phyloP scores from a whole-genome alignment of 2,113 vertebrate genomes.

The Daubentonia madagascariensis region DNA sequence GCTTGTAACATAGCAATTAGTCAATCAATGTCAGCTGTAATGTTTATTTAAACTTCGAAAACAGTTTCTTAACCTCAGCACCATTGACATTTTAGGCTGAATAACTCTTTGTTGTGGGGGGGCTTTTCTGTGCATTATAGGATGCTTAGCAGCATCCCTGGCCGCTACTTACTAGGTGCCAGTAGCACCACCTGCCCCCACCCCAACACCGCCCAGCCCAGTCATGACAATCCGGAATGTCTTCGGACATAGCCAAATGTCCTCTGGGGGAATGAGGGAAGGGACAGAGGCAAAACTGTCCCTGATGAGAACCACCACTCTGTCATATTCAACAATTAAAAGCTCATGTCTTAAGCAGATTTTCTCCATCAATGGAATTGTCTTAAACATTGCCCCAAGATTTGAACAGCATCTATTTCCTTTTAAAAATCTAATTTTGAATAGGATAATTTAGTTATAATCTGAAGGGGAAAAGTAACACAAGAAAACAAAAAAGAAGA shows the following conservation, averaged over 20 bases:
- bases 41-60: background rate
- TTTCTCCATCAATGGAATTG: background rate
- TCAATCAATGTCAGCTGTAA: background rate
- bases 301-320: background rate
- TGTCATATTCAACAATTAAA: background rate
- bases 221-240: background rate
- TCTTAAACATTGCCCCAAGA: background rate
- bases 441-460: background rate
- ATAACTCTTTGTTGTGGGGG: rapidly evolving
- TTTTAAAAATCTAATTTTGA: background rate
- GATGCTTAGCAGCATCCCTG: background rate
- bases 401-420: background rate
- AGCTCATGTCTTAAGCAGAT: background rate
- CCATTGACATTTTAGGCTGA: background rate
- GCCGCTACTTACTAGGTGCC: background rate
- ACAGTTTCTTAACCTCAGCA: background rate
- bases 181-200: too few relatives aligned
- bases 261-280: background rate
- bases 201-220: too few relatives aligned
- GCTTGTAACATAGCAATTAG: background rate
- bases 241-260: background rate
- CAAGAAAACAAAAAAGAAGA: background rate
- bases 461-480: background rate
- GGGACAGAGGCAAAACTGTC: background rate
- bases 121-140: background rate